Percentiles rank a stretch among this genome's conserved stretches.
phyloP scores from a whole-genome alignment of 2,113 vertebrate species.

The Siniperca knerii region DNA sequence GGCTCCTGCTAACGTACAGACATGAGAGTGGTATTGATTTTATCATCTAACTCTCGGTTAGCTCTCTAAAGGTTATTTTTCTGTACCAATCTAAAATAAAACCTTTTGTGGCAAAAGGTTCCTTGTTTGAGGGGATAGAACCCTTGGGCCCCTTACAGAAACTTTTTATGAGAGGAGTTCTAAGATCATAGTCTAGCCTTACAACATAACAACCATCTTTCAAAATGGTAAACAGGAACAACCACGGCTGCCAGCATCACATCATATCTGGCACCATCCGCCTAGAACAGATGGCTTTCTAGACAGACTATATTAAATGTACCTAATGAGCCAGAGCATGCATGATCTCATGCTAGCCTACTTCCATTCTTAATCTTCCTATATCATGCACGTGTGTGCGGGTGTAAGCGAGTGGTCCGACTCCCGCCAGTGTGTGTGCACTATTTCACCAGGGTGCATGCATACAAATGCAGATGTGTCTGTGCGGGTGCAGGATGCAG shows the following conservation, averaged over 20 bases:
- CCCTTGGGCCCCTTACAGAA: neutral
- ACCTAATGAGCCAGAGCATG: conserved; percentile 78
- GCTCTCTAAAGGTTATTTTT: neutral
- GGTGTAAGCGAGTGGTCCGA: conserved; percentile 13
- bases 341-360: conserved; percentile 81
- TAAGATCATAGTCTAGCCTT: conserved; percentile 30
- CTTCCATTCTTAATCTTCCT: conserved; percentile 78
- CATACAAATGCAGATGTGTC: conserved; percentile 71
- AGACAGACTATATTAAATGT: conserved; percentile 79
- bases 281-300: conserved; percentile 79
- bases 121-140: neutral
- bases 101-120: neutral
- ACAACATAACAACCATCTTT: conserved; percentile 48
- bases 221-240: conserved; percentile 70
- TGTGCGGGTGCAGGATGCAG: conserved; percentile 56
- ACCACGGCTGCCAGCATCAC: conserved; percentile 68
- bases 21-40: too few relatives aligned
- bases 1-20: neutral
- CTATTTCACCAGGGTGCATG: conserved; percentile 19
- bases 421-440: conserved; percentile 21
- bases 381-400: conserved; percentile 49
- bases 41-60: neutral
- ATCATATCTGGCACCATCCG: conserved; percentile 76
- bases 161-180: conserved; percentile 26
- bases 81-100: neutral